A percentile compares a stretch with the other conserved stretches of the same genome.
phyloP scores from a whole-genome alignment of 2,797 vertebrate genomes.

The Hydrolagus colliei region DNA sequence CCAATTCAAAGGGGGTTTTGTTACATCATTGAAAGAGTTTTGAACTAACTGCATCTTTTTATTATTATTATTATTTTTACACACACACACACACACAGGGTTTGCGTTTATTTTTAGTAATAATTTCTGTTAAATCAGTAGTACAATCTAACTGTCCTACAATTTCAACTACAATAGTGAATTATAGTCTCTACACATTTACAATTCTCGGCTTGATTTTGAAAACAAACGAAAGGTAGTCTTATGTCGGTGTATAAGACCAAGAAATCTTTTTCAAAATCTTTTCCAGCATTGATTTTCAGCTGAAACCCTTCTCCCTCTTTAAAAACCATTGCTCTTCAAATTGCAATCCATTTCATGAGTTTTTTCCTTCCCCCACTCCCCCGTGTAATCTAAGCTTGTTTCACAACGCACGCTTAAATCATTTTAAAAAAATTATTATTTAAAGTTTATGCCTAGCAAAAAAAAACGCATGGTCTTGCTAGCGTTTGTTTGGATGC shows the following conservation, averaged over 20 bases:
- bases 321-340: not conserved
- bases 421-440: not conserved
- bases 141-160: constrained; percentile 84
- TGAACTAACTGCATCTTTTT: constrained; percentile 56
- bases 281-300: constrained; percentile 23
- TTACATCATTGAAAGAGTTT: constrained; percentile 65
- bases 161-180: constrained; percentile 76
- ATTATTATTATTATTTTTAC: constrained; percentile 58
- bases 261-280: constrained; percentile 45
- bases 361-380: constrained; percentile 2
- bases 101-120: constrained; percentile 52
- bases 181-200: constrained; percentile 74
- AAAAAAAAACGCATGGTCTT: not conserved
- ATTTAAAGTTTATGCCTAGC: not conserved
- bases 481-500: not conserved
- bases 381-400: too few relatives aligned
- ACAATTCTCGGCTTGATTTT: constrained; percentile 71
- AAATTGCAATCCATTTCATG: not conserved
- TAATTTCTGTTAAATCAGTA: constrained; percentile 82
- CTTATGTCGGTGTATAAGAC: constrained; percentile 65
- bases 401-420: too few relatives aligned
- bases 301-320: not conserved
- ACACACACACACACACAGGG: not conserved
- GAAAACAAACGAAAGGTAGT: constrained; percentile 57
- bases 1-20: constrained; percentile 52